Evolutionary conservation across 2,113 vertebrate species (phyloP).

Genomic region (Pachypanchax playfairii): DNA sequence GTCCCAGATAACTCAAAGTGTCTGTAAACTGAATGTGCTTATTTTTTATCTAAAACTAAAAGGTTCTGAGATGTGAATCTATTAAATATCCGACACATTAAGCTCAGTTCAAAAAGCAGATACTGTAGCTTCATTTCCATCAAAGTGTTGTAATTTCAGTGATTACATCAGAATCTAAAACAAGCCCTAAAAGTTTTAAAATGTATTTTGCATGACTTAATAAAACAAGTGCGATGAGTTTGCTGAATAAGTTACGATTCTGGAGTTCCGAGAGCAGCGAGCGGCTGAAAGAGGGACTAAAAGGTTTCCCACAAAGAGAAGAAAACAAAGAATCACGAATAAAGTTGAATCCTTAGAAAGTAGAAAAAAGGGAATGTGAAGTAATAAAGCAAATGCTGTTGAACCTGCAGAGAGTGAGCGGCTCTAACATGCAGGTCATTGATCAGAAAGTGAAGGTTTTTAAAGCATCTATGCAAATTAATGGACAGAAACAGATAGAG

Average conservation of each 20-base stretch:
- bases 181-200: conserved; percentile 6
- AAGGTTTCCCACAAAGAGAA: not conserved
- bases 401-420: not conserved
- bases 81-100: too few relatives aligned
- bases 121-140: too few relatives aligned
- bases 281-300: not conserved
- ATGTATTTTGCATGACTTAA: conserved; percentile 44
- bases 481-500: conserved; percentile 44
- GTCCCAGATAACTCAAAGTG: too few relatives aligned
- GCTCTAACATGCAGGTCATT: conserved; percentile 20
- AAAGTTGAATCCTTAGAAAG: not conserved
- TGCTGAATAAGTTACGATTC: conserved; percentile 41
- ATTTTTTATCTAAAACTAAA: too few relatives aligned
- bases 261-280: too few relatives aligned
- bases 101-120: too few relatives aligned
- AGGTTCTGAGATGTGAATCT: too few relatives aligned
- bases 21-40: too few relatives aligned
- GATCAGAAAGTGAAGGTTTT: conserved; percentile 33
- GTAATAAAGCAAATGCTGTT: not conserved
- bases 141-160: too few relatives aligned
- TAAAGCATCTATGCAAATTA: conserved; percentile 41
- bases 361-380: not conserved
- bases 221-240: conserved; percentile 5
- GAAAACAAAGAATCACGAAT: conserved; percentile 1
- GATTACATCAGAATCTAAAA: too few relatives aligned